A percentile compares a stretch with the other conserved stretches of the same genome.
phyloP scores from a whole-genome alignment of 2,113 vertebrate genomes.

The Scopus umbretta region DNA sequence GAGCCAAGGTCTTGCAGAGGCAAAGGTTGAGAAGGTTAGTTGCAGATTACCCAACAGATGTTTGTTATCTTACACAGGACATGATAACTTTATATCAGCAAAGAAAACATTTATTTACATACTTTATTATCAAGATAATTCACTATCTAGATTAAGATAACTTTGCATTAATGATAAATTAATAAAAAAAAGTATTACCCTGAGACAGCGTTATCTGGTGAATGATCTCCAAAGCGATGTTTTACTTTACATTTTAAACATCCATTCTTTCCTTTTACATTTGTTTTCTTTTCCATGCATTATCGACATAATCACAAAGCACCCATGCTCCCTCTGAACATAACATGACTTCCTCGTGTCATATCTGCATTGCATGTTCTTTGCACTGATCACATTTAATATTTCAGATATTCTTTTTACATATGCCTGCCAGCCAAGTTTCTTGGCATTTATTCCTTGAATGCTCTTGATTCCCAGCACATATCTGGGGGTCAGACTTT shows the following conservation, averaged over 20 bases:
- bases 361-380: background rate
- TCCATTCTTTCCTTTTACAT: background rate
- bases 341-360: background rate
- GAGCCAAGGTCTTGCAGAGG: background rate
- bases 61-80: background rate
- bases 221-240: background rate
- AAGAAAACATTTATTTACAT: slow-evolving; percentile 21
- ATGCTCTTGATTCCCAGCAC: background rate
- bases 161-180: background rate
- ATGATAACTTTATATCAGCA: background rate
- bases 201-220: background rate
- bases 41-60: background rate
- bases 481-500: background rate
- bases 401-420: background rate
- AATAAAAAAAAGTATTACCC: background rate
- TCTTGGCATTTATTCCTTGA: background rate
- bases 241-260: background rate
- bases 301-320: background rate
- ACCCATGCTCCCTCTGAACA: background rate
- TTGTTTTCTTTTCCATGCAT: background rate
- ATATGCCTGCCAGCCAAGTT: background rate
- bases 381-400: background rate
- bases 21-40: background rate
- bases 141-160: slow-evolving; percentile 24
- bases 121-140: background rate